Conservation (phyloP, 2,797 vertebrate genomes). For the Philypnodon macrostomus region DNA sequence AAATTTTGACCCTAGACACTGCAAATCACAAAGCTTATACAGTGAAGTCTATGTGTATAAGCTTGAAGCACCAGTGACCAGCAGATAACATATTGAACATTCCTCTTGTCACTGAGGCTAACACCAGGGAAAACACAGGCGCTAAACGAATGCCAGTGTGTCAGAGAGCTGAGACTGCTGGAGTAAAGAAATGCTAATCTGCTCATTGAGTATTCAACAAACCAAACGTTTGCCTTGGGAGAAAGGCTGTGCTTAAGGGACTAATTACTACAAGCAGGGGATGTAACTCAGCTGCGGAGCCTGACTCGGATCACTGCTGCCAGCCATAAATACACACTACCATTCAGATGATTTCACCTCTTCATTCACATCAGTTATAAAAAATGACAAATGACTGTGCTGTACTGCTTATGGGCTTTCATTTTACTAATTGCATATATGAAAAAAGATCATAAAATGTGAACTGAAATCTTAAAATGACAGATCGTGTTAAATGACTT, state of each 20-base stretch:
- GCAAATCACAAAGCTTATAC: constrained; percentile 40
- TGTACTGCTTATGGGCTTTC: background rate
- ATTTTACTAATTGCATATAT: background rate
- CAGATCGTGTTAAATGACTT: no score
- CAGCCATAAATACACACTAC: constrained; percentile 26
- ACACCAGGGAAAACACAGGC: constrained; percentile 41
- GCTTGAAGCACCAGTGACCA: constrained; percentile 43
- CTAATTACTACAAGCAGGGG: constrained; percentile 68
- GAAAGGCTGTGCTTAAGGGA: constrained; percentile 63
- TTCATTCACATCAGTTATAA: constrained; percentile 16
- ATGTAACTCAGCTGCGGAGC: constrained; percentile 51
- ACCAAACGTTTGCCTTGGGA: constrained; percentile 71
- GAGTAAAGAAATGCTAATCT: constrained; percentile 72
- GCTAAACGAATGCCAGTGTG: constrained; percentile 13
- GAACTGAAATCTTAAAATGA: background rate
- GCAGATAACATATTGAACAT: constrained; percentile 68
- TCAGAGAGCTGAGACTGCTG: constrained; percentile 29
- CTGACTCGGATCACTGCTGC: constrained; percentile 34
- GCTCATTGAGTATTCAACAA: constrained; percentile 75
- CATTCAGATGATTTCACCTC: constrained; percentile 16
- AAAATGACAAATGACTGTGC: background rate
- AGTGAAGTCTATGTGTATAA: constrained; percentile 24
- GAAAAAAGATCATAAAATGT: background rate
- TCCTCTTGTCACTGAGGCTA: constrained; percentile 51
- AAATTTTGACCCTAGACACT: constrained; percentile 74